Evolutionary conservation across 2,888 invertebrate species (phyloP), one percentile per base, ranked within the genome.

Genomic region (Hedya salicella): DNA sequence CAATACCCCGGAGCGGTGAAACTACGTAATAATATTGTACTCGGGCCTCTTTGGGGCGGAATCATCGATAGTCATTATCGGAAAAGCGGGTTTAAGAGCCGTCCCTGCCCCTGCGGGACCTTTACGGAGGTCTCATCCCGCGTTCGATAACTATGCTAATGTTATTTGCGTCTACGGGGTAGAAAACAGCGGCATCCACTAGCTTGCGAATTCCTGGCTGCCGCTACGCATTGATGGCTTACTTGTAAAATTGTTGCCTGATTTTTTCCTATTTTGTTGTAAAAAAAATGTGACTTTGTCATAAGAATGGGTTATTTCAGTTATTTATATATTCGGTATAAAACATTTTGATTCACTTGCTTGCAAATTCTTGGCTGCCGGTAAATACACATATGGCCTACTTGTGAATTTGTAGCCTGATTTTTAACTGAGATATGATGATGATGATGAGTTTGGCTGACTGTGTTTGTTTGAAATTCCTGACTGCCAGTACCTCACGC

Each of bases 21-120:
- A 88, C 85, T 87, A 85, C 86, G 86, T 91, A 91, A 89, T 91
- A 90, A 91, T 91, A 90, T 89, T 88, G 90, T 88, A 84, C 87
- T 83, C 82, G 79, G 81, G 83, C 82, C 81, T 85, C 77, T 89
- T 89, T 80, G 82, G 86, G 87, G 83, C 81, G 77, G 85, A 89
- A 90, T 91, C 91, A 92, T 92, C 91, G 89, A 89, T 89, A 91
- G 90, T 91, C 89, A 91, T 91, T 92, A 92, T 92, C 87, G 91
- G 87, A 85, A 87, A 89, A 89, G 88, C 87, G 90, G 87, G 89
- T 88, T 88, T 91, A 88, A 91, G 89, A 91, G 88, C 84, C 87
- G 83, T 85, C 84, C 85, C 83, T 79, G 82, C 82, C 89, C 89
- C 89, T 75, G 72, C 77, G 89, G 89, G 89, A 88, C 90, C 89